Conservation (phyloP, 1,140 invertebrate species). For the Cheumatopsyche charites region DNA sequence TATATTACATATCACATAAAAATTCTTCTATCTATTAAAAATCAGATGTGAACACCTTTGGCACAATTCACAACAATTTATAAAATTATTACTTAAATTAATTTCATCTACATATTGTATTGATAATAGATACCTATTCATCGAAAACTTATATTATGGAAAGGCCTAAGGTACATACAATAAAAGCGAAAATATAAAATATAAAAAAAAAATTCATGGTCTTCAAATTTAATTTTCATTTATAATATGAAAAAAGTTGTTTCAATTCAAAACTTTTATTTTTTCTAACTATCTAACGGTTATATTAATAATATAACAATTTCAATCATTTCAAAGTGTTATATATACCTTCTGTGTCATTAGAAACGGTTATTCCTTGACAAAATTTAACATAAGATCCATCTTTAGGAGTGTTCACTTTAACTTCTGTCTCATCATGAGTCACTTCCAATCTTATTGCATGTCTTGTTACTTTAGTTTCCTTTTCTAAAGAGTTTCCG, state of each 20-base stretch:
- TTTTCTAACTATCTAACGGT: not conserved
- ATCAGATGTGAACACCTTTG: too few species aligned
- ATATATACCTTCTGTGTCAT: constrained; percentile 41
- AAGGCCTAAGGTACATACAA: not conserved
- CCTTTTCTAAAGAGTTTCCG: constrained; percentile 45
- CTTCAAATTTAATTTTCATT: too few species aligned
- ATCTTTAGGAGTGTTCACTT: constrained; percentile 24
- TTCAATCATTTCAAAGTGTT: constrained; percentile 44
- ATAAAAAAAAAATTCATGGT: not conserved
- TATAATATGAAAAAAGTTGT: too few species aligned
- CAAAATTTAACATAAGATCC: constrained; percentile 46
- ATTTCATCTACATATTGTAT: too few species aligned
- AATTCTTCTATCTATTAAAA: too few species aligned
- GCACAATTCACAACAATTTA: too few species aligned
- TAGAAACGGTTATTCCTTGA: constrained; percentile 30
- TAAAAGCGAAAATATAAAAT: not conserved
- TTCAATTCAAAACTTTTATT: too few species aligned
- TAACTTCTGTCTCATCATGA: constrained; percentile 32
- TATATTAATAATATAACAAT: not conserved
- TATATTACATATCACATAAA: too few species aligned
- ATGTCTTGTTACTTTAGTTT: constrained; percentile 40
- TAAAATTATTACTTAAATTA: too few species aligned
- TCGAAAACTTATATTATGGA: not conserved
- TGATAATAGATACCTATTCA: too few species aligned
- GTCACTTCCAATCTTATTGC: constrained; percentile 46